Evolutionary conservation across 2,113 vertebrate species (phyloP), one percentile per base, ranked within the genome.

Genomic region (Pomatostomus ruficeps): DNA sequence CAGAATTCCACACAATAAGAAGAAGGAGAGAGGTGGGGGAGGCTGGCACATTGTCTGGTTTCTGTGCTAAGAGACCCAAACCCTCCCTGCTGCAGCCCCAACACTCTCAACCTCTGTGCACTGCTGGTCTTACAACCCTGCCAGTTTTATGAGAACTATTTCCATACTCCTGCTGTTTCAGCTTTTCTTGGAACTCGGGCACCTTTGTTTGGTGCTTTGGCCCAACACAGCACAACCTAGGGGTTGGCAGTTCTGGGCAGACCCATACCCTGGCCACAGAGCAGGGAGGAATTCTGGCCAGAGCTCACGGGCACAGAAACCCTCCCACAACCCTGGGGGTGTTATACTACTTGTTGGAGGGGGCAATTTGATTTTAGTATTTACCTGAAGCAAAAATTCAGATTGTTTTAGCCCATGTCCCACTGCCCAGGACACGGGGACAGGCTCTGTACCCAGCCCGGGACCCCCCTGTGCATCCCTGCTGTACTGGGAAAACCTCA

Each of bases 211-310:
- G 29, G 26, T 14, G 54, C 28, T 59, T 24, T 24, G 54, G 25
- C 11, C 11, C 58, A 45, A 23, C 4, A 28, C 46, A 57, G 55
- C 84, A 58, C 24, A 12, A 11, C 6, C 40, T n/a, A 0, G 8
- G 40, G 67, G 23, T n/a, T 19, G 1, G 1, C 58, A 19, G n/a
- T 6, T 19, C 48, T 5, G 1, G 57, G 51, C 33, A 74, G 81
- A 26, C 46, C 45, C 0, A 1, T 3, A 12, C 7, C 23, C n/a
- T 7, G 13, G 19, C 7, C 13, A 1, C 2, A 0, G 43, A 29
- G 45, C 12, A 5, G 33, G 10, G 22, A 31, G 35, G 36, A 31
- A 23, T 46, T 14, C 11, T 15, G 24, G 3, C 31, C 40, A 48
- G 43, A 85, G 25, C 51, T 46, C 55, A 5, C 8, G 8, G 33